phyloP scores from a whole-genome alignment of 2,888 invertebrate genomes.

The Physocephala rufipes region DNA sequence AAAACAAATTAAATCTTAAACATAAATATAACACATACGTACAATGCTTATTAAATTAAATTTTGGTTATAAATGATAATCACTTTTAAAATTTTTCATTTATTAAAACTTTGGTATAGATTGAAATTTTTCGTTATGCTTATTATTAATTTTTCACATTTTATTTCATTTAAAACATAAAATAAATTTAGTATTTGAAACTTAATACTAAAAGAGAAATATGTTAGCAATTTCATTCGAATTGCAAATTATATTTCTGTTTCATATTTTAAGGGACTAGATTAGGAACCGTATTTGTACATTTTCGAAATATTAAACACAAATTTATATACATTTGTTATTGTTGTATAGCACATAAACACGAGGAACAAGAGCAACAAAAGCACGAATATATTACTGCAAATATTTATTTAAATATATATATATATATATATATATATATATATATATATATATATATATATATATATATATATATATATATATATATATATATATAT shows the following conservation, averaged over 20 bases:
- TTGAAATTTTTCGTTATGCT: too few species aligned
- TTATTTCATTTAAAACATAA: neutral
- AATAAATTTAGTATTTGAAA: slow-evolving; percentile 18
- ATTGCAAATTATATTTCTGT: slow-evolving; percentile 26
- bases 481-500: too few species aligned
- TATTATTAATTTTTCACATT: neutral
- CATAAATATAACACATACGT: too few species aligned
- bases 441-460: too few species aligned
- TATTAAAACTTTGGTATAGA: too few species aligned
- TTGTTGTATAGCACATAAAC: slow-evolving; percentile 35
- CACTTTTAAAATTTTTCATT: too few species aligned
- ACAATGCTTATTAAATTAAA: too few species aligned
- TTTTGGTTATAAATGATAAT: too few species aligned
- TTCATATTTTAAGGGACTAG: slow-evolving; percentile 56
- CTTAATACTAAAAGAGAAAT: neutral
- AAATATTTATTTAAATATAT: too few species aligned
- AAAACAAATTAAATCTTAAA: too few species aligned
- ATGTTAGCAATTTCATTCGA: slow-evolving; percentile 13
- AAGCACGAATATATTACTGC: slow-evolving; percentile 12
- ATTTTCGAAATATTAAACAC: slow-evolving; percentile 50
- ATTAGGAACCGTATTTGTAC: slow-evolving; percentile 66
- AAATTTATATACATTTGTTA: slow-evolving; percentile 28
- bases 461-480: too few species aligned
- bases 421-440: too few species aligned
- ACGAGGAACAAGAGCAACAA: slow-evolving; percentile 27